A percentile compares a stretch with the other conserved stretches of the same genome.
Evolutionary conservation across 1,140 invertebrate genomes (phyloP).

Genomic region (Venustaconcha ellipsiformis): DNA sequence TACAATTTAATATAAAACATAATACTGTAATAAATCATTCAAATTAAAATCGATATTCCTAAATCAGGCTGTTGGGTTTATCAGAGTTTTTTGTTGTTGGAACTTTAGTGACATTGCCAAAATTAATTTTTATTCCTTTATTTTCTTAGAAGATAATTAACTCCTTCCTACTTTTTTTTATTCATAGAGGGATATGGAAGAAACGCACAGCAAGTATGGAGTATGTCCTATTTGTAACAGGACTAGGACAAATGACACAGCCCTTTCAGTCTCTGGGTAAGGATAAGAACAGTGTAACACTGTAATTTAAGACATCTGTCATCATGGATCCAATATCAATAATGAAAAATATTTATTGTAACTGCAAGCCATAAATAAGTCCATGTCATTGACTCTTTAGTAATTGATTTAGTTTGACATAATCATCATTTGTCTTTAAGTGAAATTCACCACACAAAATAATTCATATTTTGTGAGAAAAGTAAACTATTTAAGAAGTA

Average conservation of each 20-base stretch:
- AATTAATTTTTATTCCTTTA: conserved; percentile 1
- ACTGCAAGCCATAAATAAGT: not conserved
- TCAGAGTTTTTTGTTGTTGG: not conserved
- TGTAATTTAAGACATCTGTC: no score
- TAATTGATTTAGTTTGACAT: not conserved
- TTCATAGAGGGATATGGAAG: conserved; percentile 25
- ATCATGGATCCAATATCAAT: no score
- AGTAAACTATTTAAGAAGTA: no score
- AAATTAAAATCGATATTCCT: not conserved
- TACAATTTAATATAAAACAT: no score
- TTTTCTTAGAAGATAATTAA: not conserved
- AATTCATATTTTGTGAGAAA: no score
- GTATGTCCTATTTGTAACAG: conserved; percentile 78
- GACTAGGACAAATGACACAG: conserved; percentile 76
- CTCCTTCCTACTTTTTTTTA: no score
- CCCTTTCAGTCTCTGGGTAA: conserved; percentile 79
- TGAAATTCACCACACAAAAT: not conserved
- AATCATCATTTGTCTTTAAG: not conserved
- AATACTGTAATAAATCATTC: no score
- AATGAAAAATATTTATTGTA: no score
- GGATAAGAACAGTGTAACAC: conserved; percentile 25
- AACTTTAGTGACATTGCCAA: not conserved
- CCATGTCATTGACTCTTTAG: not conserved
- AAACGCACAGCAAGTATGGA: conserved; percentile 19
- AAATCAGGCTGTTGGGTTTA: not conserved